Percentiles rank a stretch among this genome's conserved stretches.
Evolutionary conservation across 2,888 invertebrate species (phyloP).

Genomic region (Limnephilus auricula): DNA sequence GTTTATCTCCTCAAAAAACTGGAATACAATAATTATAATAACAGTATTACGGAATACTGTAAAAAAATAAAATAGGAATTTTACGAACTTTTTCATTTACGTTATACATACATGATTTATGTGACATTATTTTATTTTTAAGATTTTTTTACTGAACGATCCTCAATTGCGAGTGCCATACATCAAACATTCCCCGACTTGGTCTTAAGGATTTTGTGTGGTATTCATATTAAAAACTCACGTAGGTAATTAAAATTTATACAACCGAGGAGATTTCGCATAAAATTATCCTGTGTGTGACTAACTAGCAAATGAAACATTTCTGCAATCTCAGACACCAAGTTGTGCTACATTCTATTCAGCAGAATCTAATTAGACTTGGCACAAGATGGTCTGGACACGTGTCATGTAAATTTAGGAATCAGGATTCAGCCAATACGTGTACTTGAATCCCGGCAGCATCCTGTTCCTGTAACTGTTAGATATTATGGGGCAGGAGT

Average conservation of each 20-base stretch:
- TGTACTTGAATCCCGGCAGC: constrained; percentile 15
- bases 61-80: no score
- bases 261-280: neutral
- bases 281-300: neutral
- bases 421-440: constrained; percentile 23
- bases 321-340: neutral
- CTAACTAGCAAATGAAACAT: neutral
- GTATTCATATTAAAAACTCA: neutral
- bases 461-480: constrained; percentile 2
- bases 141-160: no score
- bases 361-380: constrained; percentile 26
- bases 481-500: neutral
- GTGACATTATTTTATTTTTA: no score
- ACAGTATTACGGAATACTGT: no score
- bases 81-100: no score
- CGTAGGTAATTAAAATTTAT: neutral
- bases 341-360: neutral
- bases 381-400: constrained; percentile 24
- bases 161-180: neutral
- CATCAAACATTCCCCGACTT: no score
- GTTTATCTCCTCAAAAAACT: no score
- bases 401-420: constrained; percentile 25
- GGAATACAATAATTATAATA: no score
- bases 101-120: no score
- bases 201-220: no score